Conservation (phyloP, 2,888 invertebrate species). For the Trichopria drosophilae region DNA sequence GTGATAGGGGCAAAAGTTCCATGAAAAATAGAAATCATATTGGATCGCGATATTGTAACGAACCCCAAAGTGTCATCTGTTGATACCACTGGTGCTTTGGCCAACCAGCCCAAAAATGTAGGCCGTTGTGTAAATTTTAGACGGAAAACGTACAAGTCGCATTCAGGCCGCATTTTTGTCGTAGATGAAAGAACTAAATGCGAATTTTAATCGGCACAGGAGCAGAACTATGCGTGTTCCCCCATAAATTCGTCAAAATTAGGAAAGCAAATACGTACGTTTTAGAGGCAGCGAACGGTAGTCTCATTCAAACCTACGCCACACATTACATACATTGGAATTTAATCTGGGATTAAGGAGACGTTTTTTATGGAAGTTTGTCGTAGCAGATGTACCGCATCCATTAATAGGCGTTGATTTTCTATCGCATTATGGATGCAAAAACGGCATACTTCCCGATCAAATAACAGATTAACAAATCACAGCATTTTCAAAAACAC, state of each 20-base stretch:
- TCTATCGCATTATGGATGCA: slow-evolving; percentile 27
- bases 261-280: background rate
- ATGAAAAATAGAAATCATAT: too few species aligned
- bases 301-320: slow-evolving; percentile 45
- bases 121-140: too few species aligned
- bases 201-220: background rate
- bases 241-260: background rate
- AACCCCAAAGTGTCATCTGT: too few species aligned
- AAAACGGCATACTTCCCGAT: too few species aligned
- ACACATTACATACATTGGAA: slow-evolving; percentile 26
- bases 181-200: background rate
- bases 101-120: too few species aligned
- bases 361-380: slow-evolving; percentile 43
- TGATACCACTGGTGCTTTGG: too few species aligned
- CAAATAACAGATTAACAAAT: too few species aligned
- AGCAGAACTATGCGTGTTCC: background rate
- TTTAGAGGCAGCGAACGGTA: slow-evolving; percentile 42
- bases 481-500: too few species aligned
- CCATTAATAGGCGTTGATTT: slow-evolving; percentile 51
- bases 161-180: too few species aligned
- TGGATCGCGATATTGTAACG: too few species aligned
- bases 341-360: slow-evolving; percentile 43
- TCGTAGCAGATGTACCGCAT: slow-evolving; percentile 44
- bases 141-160: too few species aligned
- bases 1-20: too few species aligned